Conservation (phyloP, 2,888 invertebrate species). For the Megastigmus dorsalis region DNA sequence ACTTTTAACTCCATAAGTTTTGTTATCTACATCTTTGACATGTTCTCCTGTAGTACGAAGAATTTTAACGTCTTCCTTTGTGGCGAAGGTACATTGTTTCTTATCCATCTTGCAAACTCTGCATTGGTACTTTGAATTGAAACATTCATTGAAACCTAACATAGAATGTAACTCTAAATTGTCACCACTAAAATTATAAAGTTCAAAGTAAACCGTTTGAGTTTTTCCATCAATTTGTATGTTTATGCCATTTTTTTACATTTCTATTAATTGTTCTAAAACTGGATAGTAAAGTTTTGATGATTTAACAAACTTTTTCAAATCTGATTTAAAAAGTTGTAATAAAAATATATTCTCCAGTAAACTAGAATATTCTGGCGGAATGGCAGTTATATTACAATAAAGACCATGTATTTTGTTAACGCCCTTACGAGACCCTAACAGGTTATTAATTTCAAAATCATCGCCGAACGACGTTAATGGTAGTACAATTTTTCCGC, state of each 20-base stretch:
- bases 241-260: slow-evolving; percentile 9
- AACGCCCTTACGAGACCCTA: not conserved
- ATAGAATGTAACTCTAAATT: slow-evolving; percentile 17
- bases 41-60: not conserved
- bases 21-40: not conserved
- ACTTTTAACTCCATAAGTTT: not conserved
- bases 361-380: slow-evolving; percentile 20
- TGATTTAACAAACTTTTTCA: slow-evolving; percentile 5
- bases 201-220: slow-evolving; percentile 12
- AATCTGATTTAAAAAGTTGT: slow-evolving; percentile 10
- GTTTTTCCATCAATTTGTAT: slow-evolving; percentile 8
- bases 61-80: not conserved
- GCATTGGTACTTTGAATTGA: not conserved
- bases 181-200: not conserved
- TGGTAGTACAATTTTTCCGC: slow-evolving; percentile 1
- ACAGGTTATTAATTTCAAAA: not conserved
- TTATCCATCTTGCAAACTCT: slow-evolving; percentile 1
- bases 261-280: too few relatives aligned
- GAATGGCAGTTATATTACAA: slow-evolving; percentile 16
- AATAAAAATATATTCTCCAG: slow-evolving; percentile 28
- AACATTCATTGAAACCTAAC: too few relatives aligned
- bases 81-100: not conserved
- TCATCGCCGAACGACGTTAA: slow-evolving; percentile 3
- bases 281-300: slow-evolving; percentile 4
- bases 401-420: too few relatives aligned